Conservation (phyloP, 2,113 vertebrate species). For the Salvelinus sp. region DNA sequence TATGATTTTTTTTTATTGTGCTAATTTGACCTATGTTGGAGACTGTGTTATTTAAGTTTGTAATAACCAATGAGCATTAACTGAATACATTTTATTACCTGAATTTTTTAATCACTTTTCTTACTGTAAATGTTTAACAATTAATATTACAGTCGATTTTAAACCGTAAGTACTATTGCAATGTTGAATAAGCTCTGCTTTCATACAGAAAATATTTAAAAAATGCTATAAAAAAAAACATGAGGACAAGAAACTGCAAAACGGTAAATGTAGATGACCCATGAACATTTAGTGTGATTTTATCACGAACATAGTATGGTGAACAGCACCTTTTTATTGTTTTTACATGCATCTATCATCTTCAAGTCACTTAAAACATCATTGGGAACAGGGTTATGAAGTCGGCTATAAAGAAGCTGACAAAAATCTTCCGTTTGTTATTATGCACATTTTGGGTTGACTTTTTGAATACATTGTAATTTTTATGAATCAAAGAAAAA, state of each 20-base stretch:
- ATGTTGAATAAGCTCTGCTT: constrained; percentile 36
- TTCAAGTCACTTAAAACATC: constrained; percentile 45
- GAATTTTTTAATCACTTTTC: constrained; percentile 62
- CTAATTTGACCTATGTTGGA: constrained; percentile 49
- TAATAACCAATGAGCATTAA: constrained; percentile 55
- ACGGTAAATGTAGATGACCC: constrained; percentile 15
- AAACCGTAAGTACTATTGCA: constrained; percentile 18
- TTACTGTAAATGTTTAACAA: constrained; percentile 59
- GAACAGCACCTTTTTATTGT: constrained; percentile 48
- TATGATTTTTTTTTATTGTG: constrained; percentile 45
- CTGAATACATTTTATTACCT: constrained; percentile 66
- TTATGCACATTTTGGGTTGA: constrained; percentile 84
- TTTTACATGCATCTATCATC: constrained; percentile 46
- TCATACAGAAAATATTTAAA: constrained; percentile 8
- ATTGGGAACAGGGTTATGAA: constrained; percentile 94
- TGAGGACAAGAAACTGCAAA: constrained; percentile 1
- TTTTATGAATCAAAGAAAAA: constrained; percentile 81
- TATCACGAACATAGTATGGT: constrained; percentile 31
- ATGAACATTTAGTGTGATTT: constrained; percentile 16
- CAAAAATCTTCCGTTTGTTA: constrained; percentile 84
- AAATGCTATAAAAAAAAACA: constrained; percentile 12
- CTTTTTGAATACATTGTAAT: constrained; percentile 65
- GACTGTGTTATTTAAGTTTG: constrained; percentile 71
- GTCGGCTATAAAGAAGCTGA: constrained; percentile 82
- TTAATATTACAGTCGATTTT: constrained; percentile 4